Evolutionary conservation across 2,797 vertebrate genomes (phyloP), one percentile per base, ranked within the genome.

Genomic region (Kryptolebias ocellatus): DNA sequence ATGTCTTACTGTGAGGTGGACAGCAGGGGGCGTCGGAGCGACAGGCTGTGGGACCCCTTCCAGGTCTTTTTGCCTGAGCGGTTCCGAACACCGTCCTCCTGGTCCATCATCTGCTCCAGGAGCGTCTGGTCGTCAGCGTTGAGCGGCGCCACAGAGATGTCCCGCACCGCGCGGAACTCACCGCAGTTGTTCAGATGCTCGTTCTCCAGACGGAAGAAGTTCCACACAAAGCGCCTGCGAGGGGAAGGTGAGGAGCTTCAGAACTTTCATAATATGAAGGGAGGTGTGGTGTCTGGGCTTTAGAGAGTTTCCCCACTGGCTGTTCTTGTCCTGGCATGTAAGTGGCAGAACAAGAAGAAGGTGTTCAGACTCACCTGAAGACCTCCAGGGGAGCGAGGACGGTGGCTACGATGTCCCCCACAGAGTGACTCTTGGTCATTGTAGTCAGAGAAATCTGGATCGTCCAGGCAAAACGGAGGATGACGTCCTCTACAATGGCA

Each of bases 51-150:
- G 86, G 94, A 97, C 70, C 95, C 92, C 83, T 97, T 99, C 96
- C 97, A 96, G 46, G 89, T 90, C 84, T 95, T 96, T 86, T 95
- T 97, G 86, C 98, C 98, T 28, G 95, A 95, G 60, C 97, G 95
- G 90, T 99, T 98, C 15, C 94, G 91, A 3, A 98, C 96, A 0
- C 97, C 97, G 0, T 98, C 97, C 0, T 98, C 97, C 92, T 97
- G 96, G 91, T 99, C 97, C 97, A 99, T 98, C 97, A 98, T 98
- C 93, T 98, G 97, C 88, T 99, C 97, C 83, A 98, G 93, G 54
- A 98, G 94, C 0, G 97, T 99, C 94, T 98, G 96, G 91, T 98
- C 97, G 7, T 98, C 97, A 0, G 97, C 96, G 1, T 98, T 99
- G 74, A 99, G 94, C 0, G 97, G 97, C 2, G 97, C 97, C 91